A percentile compares a stretch with the other conserved stretches of the same genome.
phyloP scores from a whole-genome alignment of 1,140 invertebrate genomes.

The Drosophila guanche region DNA sequence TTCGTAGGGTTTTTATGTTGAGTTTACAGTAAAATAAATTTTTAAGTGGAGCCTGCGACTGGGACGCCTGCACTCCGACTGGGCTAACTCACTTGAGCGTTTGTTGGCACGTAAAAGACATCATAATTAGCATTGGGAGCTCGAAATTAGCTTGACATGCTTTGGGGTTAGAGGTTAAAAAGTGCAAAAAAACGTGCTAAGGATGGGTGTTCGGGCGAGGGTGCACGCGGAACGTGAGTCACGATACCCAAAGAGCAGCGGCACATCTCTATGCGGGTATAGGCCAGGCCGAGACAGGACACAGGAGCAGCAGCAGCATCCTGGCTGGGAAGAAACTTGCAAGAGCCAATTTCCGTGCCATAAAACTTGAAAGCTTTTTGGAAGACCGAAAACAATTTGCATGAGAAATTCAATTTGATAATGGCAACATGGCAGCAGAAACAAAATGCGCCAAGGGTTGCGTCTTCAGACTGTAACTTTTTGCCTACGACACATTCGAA shows the following conservation, averaged over 20 bases:
- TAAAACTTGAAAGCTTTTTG: slow-evolving; percentile 80
- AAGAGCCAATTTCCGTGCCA: slow-evolving; percentile 79
- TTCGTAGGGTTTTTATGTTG: slow-evolving; percentile 59
- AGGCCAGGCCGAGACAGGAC: slow-evolving; percentile 7
- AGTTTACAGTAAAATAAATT: slow-evolving; percentile 80
- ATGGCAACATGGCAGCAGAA: slow-evolving; percentile 54
- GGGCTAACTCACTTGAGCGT: slow-evolving; percentile 71
- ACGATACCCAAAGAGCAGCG: slow-evolving; percentile 3
- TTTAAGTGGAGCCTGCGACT: slow-evolving; percentile 67
- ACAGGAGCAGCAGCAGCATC: slow-evolving; percentile 7
- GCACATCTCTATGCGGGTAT: neutral
- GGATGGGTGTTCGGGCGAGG: neutral
- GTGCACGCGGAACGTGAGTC: slow-evolving; percentile 39
- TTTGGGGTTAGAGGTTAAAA: slow-evolving; percentile 47
- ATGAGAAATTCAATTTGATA: slow-evolving; percentile 79
- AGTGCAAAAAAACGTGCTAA: slow-evolving; percentile 41
- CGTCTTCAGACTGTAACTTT: slow-evolving; percentile 21
- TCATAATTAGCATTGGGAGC: slow-evolving; percentile 76
- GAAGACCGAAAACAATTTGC: slow-evolving; percentile 75
- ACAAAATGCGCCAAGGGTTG: slow-evolving; percentile 19
- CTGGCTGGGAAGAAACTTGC: slow-evolving; percentile 43
- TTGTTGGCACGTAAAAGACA: slow-evolving; percentile 81
- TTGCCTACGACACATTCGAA: slow-evolving; percentile 40
- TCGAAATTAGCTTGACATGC: slow-evolving; percentile 61
- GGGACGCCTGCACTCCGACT: slow-evolving; percentile 5